These are phyloP conservation scores for Sebastes wilsoni DNA, from an alignment of 2,797 vertebrate genomes.

Conservation along the genomic window DNA sequence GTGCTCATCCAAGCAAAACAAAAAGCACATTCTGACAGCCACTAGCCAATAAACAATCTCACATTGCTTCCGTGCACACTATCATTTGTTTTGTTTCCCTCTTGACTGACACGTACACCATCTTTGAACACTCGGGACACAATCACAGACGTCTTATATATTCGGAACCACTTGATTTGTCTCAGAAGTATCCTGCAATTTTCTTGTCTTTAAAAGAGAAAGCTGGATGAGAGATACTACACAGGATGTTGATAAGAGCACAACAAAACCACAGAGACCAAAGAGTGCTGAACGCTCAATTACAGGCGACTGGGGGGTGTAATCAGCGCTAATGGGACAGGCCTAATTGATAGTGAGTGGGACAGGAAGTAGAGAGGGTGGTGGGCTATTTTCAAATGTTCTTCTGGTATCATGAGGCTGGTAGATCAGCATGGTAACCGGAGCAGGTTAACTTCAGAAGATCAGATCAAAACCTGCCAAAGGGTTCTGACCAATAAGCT, in stretches of 20 bases:
- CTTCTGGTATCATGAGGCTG: neutral
- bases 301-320: conserved; percentile 13
- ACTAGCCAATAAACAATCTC: neutral
- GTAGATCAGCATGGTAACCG: neutral
- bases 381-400: neutral
- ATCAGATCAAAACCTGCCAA: neutral
- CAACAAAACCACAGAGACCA: conserved; percentile 19
- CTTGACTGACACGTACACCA: neutral
- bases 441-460: neutral
- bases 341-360: conserved; percentile 18
- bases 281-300: conserved; percentile 32
- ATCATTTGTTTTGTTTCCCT: neutral
- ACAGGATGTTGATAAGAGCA: conserved; percentile 21
- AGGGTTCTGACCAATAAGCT: neutral
- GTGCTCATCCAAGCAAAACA: neutral
- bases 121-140: neutral
- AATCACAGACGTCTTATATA: neutral
- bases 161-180: conserved; percentile 18
- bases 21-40: conserved; percentile 13
- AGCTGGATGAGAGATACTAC: neutral
- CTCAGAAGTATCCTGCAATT: conserved; percentile 13
- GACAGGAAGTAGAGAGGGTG: neutral
- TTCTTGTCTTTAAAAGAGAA: neutral
- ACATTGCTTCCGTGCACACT: neutral
- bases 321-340: conserved; percentile 27